Evolutionary conservation across 2,888 invertebrate genomes (phyloP).

Genomic region (Mimachlamys varia): DNA sequence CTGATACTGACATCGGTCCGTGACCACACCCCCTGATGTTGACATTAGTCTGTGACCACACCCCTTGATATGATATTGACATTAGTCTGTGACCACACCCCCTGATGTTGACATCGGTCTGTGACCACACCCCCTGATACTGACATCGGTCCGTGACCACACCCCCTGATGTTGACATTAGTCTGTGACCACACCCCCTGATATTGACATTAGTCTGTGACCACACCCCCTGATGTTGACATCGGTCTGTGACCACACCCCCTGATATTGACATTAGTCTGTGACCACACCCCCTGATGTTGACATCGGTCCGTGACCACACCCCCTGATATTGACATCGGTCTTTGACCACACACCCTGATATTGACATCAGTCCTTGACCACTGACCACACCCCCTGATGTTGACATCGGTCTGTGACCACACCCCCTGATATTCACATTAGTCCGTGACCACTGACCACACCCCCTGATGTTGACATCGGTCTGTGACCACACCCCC

Average conservation of each 20-base stretch:
- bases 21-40: constrained; percentile 1
- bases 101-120: background rate
- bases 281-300: background rate
- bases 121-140: background rate
- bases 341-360: background rate
- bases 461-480: background rate
- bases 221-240: constrained; percentile 1
- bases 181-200: background rate
- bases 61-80: background rate
- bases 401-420: background rate
- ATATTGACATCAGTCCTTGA: no score
- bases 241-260: background rate
- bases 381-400: background rate
- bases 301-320: background rate
- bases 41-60: background rate
- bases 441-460: background rate
- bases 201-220: background rate
- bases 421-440: background rate
- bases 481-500: background rate
- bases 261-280: background rate
- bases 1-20: background rate
- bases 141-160: background rate
- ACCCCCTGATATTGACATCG: background rate
- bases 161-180: background rate
- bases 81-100: background rate